Evolutionary conservation across 2,888 invertebrate genomes (phyloP).

Genomic region (Ochlodes sylvanus): DNA sequence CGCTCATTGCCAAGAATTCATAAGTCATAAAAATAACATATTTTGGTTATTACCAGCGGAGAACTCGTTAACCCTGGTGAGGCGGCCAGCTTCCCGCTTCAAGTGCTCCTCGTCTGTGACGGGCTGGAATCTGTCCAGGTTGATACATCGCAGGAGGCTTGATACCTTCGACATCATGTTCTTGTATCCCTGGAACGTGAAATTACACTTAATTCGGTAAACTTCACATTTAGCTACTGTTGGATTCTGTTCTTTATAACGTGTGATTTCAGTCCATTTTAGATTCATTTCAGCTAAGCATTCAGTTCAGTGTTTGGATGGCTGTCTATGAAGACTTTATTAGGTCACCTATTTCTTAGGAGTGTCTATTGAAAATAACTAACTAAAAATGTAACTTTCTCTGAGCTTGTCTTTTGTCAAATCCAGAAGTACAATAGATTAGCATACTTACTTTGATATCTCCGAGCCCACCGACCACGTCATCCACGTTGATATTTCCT

Average conservation of each 20-base stretch:
- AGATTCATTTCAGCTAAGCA: too few species aligned
- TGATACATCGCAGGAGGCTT: conserved; percentile 86
- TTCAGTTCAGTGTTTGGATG: too few species aligned
- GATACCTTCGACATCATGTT: conserved; percentile 82
- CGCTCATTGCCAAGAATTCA: too few species aligned
- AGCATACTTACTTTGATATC: conserved; percentile 49
- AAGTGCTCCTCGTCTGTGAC: conserved; percentile 82
- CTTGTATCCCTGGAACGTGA: conserved; percentile 62
- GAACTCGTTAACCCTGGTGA: conserved; percentile 87
- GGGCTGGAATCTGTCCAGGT: conserved; percentile 84
- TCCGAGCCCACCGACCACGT: conserved; percentile 61
- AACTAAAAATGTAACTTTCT: too few species aligned
- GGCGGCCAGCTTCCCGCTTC: conserved; percentile 81
- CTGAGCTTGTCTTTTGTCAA: too few species aligned
- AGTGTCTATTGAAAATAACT: too few species aligned
- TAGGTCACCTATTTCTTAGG: too few species aligned
- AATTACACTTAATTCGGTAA: neutral
- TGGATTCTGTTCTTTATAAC: too few species aligned
- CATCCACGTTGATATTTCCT: conserved; percentile 59
- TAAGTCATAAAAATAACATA: neutral
- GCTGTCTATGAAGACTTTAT: too few species aligned
- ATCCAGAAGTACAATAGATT: neutral
- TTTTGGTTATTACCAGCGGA: conserved; percentile 83
- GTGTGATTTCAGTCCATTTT: too few species aligned
- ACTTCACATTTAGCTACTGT: too few species aligned